Percentiles rank a stretch among this genome's conserved stretches.
Conservation (phyloP, 2,888 invertebrate genomes). For the Euphydryas editha region DNA sequence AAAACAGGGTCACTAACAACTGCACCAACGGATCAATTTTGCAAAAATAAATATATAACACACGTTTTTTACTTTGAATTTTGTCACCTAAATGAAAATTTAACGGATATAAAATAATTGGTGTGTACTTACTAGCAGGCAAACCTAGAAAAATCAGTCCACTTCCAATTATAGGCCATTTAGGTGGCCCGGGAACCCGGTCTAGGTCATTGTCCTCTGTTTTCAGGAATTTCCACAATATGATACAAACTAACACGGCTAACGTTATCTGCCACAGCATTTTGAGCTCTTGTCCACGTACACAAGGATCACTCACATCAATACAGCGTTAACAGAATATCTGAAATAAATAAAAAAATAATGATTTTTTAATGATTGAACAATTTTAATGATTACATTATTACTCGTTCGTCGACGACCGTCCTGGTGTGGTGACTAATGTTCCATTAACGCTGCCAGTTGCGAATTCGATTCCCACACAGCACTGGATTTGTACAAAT, state of each 20-base stretch:
- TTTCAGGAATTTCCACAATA: conserved; percentile 46
- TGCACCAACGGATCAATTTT: no score
- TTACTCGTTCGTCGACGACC: no score
- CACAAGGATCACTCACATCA: background rate
- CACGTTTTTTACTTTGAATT: no score
- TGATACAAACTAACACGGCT: conserved; percentile 24
- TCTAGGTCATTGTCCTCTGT: conserved; percentile 54
- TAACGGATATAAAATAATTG: background rate
- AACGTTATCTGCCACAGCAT: conserved; percentile 42
- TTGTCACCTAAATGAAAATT: background rate
- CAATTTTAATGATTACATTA: no score
- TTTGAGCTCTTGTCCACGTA: background rate
- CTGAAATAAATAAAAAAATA: background rate
- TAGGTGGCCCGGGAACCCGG: conserved; percentile 57
- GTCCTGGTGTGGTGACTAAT: no score
- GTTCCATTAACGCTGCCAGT: no score
- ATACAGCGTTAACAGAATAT: background rate
- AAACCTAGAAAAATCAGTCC: conserved; percentile 48
- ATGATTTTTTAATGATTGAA: background rate
- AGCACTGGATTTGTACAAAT: no score
- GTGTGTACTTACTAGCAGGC: conserved; percentile 42
- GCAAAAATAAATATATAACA: no score
- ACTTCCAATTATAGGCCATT: conserved; percentile 55
- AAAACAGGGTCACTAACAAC: no score
- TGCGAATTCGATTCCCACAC: no score